Percentiles rank a stretch among this genome's conserved stretches.
Evolutionary conservation across 2,888 invertebrate species (phyloP).

Genomic region (Patella pellucida): DNA sequence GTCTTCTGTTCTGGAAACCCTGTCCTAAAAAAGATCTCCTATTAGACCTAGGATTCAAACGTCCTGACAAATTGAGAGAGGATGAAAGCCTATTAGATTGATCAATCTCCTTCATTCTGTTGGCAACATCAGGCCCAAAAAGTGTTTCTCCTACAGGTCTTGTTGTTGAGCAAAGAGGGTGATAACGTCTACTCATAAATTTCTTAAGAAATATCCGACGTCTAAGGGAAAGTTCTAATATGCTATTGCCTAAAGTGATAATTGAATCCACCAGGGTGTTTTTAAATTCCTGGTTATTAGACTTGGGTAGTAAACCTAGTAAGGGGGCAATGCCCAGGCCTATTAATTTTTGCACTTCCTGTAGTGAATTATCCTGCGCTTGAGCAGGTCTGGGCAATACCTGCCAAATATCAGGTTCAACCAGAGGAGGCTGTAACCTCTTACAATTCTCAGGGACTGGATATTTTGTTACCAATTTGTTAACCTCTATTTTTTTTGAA

Average conservation of each 20-base stretch:
- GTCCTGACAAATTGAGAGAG: too few relatives aligned
- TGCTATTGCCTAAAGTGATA: background rate
- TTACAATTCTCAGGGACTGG: background rate
- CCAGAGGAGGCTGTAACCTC: background rate
- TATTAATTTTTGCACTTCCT: background rate
- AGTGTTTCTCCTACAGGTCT: background rate
- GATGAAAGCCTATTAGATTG: too few relatives aligned
- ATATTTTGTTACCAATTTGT: background rate
- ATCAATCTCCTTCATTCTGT: background rate
- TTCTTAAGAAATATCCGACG: background rate
- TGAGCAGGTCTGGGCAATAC: background rate
- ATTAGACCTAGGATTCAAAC: background rate
- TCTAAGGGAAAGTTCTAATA: background rate
- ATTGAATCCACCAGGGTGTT: background rate
- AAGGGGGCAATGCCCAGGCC: background rate
- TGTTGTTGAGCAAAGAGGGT: constrained; percentile 1
- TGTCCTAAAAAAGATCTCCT: background rate
- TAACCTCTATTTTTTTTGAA: too few relatives aligned
- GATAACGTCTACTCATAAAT: background rate
- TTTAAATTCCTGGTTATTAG: background rate
- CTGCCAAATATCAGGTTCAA: background rate
- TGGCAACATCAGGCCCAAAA: background rate
- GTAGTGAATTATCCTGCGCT: background rate
- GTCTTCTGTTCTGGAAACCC: background rate
- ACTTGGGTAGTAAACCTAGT: background rate